These are phyloP conservation scores for Oryzaephilus surinamensis DNA, from an alignment of 1,140 invertebrate species.

Conservation along the genomic window DNA sequence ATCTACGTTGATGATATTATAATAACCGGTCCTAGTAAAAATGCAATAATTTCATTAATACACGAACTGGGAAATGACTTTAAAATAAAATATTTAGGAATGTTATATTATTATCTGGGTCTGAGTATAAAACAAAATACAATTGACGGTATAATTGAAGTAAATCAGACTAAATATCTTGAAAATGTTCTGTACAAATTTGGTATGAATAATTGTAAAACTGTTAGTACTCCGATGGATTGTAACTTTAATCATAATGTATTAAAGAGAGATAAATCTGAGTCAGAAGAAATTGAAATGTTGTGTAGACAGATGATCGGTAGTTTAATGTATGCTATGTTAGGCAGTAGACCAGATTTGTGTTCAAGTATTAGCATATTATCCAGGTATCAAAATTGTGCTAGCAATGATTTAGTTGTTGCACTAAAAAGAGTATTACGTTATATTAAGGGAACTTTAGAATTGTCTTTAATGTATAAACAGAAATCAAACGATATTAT, in stretches of 20 bases:
- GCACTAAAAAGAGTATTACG: no score
- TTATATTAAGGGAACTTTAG: no score
- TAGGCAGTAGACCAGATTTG: no score
- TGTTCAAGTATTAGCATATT: no score
- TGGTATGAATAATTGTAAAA: conserved; percentile 11
- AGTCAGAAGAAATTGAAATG: background rate
- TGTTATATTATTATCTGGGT: no score
- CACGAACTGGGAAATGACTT: conserved; percentile 7
- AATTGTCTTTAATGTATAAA: conserved; percentile 10
- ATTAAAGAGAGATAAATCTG: background rate
- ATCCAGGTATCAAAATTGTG: no score
- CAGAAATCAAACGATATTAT: conserved; percentile 10
- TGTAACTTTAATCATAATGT: conserved; percentile 8
- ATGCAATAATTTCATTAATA: conserved; percentile 7
- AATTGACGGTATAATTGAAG: background rate
- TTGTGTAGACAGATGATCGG: conserved; percentile 19
- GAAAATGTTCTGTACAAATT: conserved; percentile 4
- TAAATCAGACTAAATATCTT: conserved; percentile 10
- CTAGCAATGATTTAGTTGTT: no score
- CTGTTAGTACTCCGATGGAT: conserved; percentile 8
- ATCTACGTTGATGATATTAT: conserved; percentile 27
- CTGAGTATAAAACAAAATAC: conserved; percentile 10
- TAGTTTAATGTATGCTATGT: no score
- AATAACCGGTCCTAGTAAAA: conserved; percentile 7
- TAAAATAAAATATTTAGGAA: conserved; percentile 15